Conservation (phyloP, 2,888 invertebrate genomes). For the Tridacna crocea region DNA sequence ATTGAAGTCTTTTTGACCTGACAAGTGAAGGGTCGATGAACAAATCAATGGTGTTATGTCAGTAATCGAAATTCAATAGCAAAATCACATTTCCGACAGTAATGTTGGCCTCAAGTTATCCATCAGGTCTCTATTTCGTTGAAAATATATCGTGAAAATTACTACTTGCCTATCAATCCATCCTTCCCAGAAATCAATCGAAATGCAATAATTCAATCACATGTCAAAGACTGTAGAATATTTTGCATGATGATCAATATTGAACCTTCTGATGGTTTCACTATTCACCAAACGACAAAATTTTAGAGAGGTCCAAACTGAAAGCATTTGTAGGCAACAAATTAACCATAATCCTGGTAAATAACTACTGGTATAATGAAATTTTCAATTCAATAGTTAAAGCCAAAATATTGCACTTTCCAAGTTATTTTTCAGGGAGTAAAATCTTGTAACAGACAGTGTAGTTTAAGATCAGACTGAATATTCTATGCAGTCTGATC, state of each 20-base stretch:
- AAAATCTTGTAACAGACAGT: no score
- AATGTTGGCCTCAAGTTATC: background rate
- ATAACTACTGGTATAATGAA: no score
- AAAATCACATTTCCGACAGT: conserved; percentile 7
- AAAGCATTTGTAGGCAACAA: background rate
- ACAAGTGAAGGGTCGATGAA: background rate
- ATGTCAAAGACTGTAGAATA: no score
- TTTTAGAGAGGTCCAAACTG: background rate
- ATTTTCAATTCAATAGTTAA: no score
- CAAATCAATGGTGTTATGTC: conserved; percentile 18
- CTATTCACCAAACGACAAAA: background rate
- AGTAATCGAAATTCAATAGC: conserved; percentile 24
- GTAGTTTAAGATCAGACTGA: no score
- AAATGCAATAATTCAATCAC: conserved; percentile 4
- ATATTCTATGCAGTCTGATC: no score
- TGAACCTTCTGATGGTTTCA: background rate
- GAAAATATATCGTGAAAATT: conserved; percentile 1
- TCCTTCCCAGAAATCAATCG: conserved; percentile 11
- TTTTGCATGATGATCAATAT: no score
- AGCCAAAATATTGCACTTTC: no score
- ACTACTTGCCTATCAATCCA: background rate
- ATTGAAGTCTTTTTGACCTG: no score
- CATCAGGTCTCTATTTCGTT: conserved; percentile 12
- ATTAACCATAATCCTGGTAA: no score
- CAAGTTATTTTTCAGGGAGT: no score